Evolutionary conservation across 1,140 invertebrate species (phyloP).

Genomic region (Sycophila sp.): DNA sequence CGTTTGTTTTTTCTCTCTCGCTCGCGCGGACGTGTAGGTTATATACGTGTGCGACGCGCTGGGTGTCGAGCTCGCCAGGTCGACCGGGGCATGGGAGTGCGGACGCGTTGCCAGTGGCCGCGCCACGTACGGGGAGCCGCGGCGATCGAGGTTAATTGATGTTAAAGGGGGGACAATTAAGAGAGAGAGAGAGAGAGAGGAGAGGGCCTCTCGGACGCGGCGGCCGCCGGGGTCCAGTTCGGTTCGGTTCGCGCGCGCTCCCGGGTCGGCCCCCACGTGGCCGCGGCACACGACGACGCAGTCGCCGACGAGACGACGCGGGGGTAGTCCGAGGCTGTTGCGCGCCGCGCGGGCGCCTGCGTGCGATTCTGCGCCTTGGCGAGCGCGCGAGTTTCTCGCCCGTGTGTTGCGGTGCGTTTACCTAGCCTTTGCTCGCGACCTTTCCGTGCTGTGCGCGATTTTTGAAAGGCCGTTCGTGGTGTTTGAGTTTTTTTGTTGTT

Average conservation of each 20-base stretch:
- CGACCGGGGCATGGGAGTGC: no score
- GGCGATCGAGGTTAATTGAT: slow-evolving; percentile 52
- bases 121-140: background rate
- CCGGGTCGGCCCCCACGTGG: background rate
- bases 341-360: background rate
- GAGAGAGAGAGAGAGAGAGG: background rate
- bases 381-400: background rate
- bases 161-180: slow-evolving; percentile 50
- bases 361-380: background rate
- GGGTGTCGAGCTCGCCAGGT: no score
- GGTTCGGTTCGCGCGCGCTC: background rate
- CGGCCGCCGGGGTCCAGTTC: slow-evolving; percentile 14
- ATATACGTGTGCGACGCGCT: background rate
- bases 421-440: no score
- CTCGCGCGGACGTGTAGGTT: background rate
- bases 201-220: background rate
- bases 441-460: background rate
- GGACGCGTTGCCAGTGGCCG: background rate
- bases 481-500: no score
- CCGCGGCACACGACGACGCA: no score
- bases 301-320: no score
- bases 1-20: background rate
- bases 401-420: background rate
- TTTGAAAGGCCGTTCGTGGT: no score
- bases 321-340: background rate